These are phyloP conservation scores for Scomberomorus guttatus DNA, from an alignment of 2,797 vertebrate genomes.

Conservation along the genomic window DNA sequence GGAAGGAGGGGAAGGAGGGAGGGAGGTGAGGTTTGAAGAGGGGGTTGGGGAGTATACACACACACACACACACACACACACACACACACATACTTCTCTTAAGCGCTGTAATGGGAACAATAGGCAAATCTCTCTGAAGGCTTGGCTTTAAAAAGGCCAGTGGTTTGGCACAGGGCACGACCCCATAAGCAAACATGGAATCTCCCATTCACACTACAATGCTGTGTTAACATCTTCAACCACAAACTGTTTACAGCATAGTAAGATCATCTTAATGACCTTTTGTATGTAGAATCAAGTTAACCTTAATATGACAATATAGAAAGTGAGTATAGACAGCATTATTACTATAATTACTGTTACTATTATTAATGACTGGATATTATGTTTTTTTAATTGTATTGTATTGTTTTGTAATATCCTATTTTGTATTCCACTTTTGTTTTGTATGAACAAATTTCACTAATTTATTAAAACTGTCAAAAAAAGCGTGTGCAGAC, in stretches of 20 bases:
- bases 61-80: slow-evolving; percentile 9
- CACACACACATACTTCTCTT: slow-evolving; percentile 43
- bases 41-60: slow-evolving; percentile 66
- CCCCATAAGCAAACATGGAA: slow-evolving; percentile 73
- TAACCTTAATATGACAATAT: neutral
- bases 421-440: neutral
- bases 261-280: slow-evolving; percentile 29
- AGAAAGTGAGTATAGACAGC: neutral
- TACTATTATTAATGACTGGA: no score
- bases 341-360: neutral
- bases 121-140: slow-evolving; percentile 72
- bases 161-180: slow-evolving; percentile 66
- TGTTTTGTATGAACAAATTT: neutral
- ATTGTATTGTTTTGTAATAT: neutral
- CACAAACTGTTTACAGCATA: slow-evolving; percentile 12
- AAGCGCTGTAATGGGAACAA: slow-evolving; percentile 80
- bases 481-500: neutral
- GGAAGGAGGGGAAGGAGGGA: slow-evolving; percentile 57
- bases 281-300: slow-evolving; percentile 13
- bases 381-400: neutral
- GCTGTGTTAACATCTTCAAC: slow-evolving; percentile 53
- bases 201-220: slow-evolving; percentile 56
- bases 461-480: neutral
- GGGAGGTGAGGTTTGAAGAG: slow-evolving; percentile 73
- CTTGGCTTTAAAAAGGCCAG: slow-evolving; percentile 58